Percentiles rank a stretch among this genome's conserved stretches.
These are phyloP conservation scores for Puma concolor DNA, from an alignment of 2,113 vertebrate species.

Conservation along the genomic window DNA sequence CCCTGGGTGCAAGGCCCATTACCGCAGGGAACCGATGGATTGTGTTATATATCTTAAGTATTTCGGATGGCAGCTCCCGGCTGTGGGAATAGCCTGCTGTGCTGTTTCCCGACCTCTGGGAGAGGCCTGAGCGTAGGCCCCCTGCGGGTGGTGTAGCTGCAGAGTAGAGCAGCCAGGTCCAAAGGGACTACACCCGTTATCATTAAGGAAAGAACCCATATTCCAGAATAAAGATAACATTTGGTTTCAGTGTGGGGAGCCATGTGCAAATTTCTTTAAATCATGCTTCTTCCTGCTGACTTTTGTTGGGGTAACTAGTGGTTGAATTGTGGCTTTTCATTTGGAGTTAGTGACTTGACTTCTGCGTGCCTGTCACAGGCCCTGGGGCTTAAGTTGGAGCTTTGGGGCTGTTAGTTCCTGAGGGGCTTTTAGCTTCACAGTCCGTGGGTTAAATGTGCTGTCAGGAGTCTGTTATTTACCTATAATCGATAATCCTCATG, in stretches of 20 bases:
- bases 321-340: fast-evolving
- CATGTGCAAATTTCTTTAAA: neutral
- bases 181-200: fast-evolving
- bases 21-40: neutral
- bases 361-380: neutral
- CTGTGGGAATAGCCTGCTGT: neutral
- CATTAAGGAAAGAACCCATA: neutral
- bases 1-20: fast-evolving
- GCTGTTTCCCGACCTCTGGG: too few relatives aligned
- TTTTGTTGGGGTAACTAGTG: neutral
- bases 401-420: neutral
- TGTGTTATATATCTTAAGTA: neutral
- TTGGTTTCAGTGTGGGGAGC: neutral
- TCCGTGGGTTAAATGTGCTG: neutral
- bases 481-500: fast-evolving
- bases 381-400: neutral
- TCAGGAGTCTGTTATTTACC: neutral
- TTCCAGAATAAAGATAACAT: neutral
- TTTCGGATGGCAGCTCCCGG: neutral
- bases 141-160: too few relatives aligned
- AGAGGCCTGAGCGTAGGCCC: neutral
- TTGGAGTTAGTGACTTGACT: too few relatives aligned
- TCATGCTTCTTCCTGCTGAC: fast-evolving
- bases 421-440: neutral
- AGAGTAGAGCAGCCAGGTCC: neutral